These are phyloP conservation scores for Geotrupes spiniger DNA, from an alignment of 2,888 invertebrate genomes.

Conservation along the genomic window DNA sequence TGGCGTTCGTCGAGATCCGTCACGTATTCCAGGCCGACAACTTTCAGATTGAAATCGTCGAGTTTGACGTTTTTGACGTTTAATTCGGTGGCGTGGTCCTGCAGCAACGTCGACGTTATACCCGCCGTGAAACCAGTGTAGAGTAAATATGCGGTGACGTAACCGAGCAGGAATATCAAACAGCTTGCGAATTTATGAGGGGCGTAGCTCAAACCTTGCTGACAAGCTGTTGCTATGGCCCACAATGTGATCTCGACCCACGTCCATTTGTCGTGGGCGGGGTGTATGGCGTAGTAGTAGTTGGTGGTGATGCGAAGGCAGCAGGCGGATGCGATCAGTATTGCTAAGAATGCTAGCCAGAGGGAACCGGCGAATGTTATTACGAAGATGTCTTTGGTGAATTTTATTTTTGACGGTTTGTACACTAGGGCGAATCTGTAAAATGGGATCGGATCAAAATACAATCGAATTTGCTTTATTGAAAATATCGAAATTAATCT, in stretches of 20 bases:
- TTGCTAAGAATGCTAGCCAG: slow-evolving; percentile 39
- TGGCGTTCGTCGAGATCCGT: slow-evolving; percentile 13
- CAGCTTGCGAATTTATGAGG: slow-evolving; percentile 39
- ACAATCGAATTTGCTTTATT: too few relatives aligned
- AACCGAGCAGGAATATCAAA: slow-evolving; percentile 39
- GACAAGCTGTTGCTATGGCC: slow-evolving; percentile 45
- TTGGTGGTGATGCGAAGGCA: slow-evolving; percentile 35
- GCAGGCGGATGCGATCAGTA: slow-evolving; percentile 35
- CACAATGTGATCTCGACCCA: slow-evolving; percentile 44
- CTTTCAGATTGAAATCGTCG: neutral
- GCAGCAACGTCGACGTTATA: slow-evolving; percentile 41
- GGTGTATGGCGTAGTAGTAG: slow-evolving; percentile 31
- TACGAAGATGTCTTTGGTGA: slow-evolving; percentile 42
- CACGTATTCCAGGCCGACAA: slow-evolving; percentile 22
- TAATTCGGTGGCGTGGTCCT: slow-evolving; percentile 31
- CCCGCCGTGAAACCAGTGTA: slow-evolving; percentile 45
- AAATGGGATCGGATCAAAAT: too few relatives aligned
- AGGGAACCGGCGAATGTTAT: slow-evolving; percentile 40
- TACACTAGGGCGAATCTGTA: slow-evolving; percentile 38
- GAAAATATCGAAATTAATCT: too few relatives aligned
- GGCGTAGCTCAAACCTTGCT: slow-evolving; percentile 42
- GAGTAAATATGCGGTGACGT: slow-evolving; percentile 39
- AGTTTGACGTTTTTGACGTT: slow-evolving; percentile 17
- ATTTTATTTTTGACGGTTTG: slow-evolving; percentile 32
- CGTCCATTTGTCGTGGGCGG: slow-evolving; percentile 33